Evolutionary conservation across 1,140 invertebrate genomes (phyloP).

Genomic region (Drosophila nebulosa): DNA sequence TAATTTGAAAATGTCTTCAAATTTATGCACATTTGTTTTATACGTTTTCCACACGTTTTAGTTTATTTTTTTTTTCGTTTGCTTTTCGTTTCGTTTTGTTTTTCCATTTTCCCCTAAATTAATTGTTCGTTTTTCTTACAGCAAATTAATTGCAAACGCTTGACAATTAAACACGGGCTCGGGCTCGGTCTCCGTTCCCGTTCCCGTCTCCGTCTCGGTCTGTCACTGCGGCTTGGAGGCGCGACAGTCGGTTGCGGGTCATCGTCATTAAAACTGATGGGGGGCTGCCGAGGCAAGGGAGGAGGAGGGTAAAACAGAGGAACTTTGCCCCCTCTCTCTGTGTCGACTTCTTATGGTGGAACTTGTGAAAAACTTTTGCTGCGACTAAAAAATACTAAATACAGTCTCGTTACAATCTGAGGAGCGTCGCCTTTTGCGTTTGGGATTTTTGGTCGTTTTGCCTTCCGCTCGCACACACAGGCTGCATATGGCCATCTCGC

Average conservation of each 20-base stretch:
- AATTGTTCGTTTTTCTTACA: conserved; percentile 73
- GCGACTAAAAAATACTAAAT: conserved; percentile 77
- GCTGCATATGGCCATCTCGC: conserved; percentile 23
- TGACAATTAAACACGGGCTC: conserved; percentile 64
- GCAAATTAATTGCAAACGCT: conserved; percentile 77
- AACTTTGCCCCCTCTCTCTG: conserved; percentile 20
- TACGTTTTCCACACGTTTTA: conserved; percentile 15
- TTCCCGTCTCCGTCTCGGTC: background rate
- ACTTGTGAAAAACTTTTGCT: conserved; percentile 73
- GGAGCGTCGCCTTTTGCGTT: conserved; percentile 48
- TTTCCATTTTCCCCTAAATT: conserved; percentile 47
- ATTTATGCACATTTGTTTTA: conserved; percentile 45
- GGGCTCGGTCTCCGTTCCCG: background rate
- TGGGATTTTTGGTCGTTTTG: conserved; percentile 14
- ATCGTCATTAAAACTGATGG: conserved; percentile 44
- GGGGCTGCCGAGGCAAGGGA: conserved; percentile 12
- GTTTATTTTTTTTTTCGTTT: conserved; percentile 2
- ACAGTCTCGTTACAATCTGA: conserved; percentile 79
- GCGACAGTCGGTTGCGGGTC: conserved; percentile 24
- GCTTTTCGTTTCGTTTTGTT: conserved; percentile 2
- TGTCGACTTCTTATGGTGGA: conserved; percentile 26
- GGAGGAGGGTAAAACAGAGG: background rate
- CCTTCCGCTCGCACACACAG: conserved; percentile 16
- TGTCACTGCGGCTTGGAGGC: conserved; percentile 30
- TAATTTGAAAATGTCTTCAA: conserved; percentile 51